These are phyloP conservation scores for Solenodon paradoxus DNA, from an alignment of 2,113 vertebrate genomes.

Conservation along the genomic window DNA sequence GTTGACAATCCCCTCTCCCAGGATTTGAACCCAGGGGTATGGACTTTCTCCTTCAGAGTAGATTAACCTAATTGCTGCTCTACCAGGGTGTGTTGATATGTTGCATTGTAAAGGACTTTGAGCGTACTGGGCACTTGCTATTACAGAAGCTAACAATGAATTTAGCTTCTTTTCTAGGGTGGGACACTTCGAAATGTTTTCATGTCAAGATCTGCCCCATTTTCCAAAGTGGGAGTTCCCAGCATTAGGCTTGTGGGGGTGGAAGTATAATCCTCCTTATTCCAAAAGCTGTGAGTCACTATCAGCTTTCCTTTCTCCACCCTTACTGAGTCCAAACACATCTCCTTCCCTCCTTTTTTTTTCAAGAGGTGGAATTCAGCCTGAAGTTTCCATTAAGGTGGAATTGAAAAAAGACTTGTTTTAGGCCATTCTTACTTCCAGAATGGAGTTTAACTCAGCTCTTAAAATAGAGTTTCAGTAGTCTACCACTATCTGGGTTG, in stretches of 20 bases:
- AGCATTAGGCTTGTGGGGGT: constrained; percentile 33
- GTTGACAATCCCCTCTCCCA: too few relatives aligned
- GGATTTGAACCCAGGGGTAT: too few relatives aligned
- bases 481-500: neutral
- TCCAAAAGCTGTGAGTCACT: constrained; percentile 67
- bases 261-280: constrained; percentile 56
- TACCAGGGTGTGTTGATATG: too few relatives aligned
- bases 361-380: neutral
- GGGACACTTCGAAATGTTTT: constrained; percentile 50
- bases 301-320: constrained; percentile 59
- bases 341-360: neutral
- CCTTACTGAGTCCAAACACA: constrained; percentile 48
- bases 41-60: too few relatives aligned
- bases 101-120: too few relatives aligned
- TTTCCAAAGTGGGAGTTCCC: constrained; percentile 59
- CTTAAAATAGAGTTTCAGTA: neutral
- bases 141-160: constrained; percentile 1
- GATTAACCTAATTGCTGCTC: too few relatives aligned
- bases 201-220: constrained; percentile 63
- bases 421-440: neutral
- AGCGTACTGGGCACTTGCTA: neutral
- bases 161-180: constrained; percentile 38
- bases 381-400: neutral
- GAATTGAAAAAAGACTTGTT: neutral
- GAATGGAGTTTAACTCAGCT: neutral